These are phyloP conservation scores for Eurois occulta DNA, from an alignment of 2,888 invertebrate genomes.

Conservation along the genomic window DNA sequence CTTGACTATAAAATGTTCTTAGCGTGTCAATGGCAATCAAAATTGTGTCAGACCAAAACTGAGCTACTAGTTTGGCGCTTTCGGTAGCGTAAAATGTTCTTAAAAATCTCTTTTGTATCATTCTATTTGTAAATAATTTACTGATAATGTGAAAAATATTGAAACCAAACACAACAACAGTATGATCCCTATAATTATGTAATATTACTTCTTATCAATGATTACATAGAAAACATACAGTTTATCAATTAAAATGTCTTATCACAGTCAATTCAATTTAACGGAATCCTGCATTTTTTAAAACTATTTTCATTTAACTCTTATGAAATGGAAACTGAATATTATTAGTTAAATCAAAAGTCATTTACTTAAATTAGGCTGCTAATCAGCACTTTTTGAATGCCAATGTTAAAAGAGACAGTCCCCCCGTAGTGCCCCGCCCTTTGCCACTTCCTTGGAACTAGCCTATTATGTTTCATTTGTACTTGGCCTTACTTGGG, in stretches of 20 bases:
- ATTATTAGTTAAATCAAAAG: background rate
- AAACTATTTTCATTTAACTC: background rate
- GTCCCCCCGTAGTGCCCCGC: too few relatives aligned
- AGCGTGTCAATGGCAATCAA: too few relatives aligned
- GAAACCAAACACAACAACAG: background rate
- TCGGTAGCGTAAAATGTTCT: background rate
- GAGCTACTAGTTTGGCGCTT: too few relatives aligned
- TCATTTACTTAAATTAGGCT: background rate
- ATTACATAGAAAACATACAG: background rate
- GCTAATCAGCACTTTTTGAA: background rate
- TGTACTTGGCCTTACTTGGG: background rate
- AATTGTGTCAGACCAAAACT: too few relatives aligned
- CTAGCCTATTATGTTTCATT: background rate
- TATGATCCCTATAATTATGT: background rate
- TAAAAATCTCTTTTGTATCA: background rate
- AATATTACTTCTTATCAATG: slow-evolving; percentile 7
- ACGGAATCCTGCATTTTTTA: background rate
- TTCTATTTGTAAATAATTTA: background rate
- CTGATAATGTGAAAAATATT: too few relatives aligned
- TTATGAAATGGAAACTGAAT: background rate
- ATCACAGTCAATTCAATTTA: slow-evolving; percentile 2
- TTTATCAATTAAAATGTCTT: slow-evolving; percentile 18
- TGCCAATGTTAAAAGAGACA: too few relatives aligned
- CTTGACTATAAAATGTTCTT: background rate
- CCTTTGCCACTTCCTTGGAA: background rate